These are phyloP conservation scores for Cydia fagiglandana DNA, from an alignment of 1,140 invertebrate species.

Conservation along the genomic window DNA sequence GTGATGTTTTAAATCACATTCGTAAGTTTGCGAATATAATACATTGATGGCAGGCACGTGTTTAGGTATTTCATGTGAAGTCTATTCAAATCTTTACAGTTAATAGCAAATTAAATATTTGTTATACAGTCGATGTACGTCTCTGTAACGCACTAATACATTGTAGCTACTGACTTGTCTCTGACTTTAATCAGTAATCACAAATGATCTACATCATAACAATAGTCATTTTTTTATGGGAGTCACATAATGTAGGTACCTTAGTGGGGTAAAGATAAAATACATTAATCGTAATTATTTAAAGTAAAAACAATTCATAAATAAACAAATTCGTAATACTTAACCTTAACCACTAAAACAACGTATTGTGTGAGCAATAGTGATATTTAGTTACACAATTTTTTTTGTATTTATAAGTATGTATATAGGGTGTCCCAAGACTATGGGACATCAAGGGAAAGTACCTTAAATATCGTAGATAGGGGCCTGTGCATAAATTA, in stretches of 20 bases:
- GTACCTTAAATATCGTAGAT: too few relatives aligned
- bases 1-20: too few relatives aligned
- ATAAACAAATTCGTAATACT: slow-evolving; percentile 42
- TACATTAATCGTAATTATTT: slow-evolving; percentile 7
- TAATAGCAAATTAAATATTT: neutral
- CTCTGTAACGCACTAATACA: neutral
- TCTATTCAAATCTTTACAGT: too few relatives aligned
- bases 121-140: neutral
- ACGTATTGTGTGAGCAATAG: slow-evolving; percentile 38
- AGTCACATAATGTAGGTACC: slow-evolving; percentile 1
- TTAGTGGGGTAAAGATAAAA: neutral
- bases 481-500: too few relatives aligned
- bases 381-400: neutral
- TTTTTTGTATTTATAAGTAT: neutral
- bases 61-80: too few relatives aligned
- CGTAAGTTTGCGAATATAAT: too few relatives aligned
- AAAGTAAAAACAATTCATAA: slow-evolving; percentile 35
- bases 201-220: neutral
- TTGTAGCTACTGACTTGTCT: neutral
- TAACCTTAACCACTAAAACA: slow-evolving; percentile 47
- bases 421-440: too few relatives aligned
- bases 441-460: too few relatives aligned
- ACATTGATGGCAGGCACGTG: too few relatives aligned
- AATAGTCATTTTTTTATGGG: neutral
- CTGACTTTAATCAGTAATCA: neutral